These are phyloP conservation scores for Noctilio leporinus DNA, from an alignment of 2,113 vertebrate species.

Conservation along the genomic window DNA sequence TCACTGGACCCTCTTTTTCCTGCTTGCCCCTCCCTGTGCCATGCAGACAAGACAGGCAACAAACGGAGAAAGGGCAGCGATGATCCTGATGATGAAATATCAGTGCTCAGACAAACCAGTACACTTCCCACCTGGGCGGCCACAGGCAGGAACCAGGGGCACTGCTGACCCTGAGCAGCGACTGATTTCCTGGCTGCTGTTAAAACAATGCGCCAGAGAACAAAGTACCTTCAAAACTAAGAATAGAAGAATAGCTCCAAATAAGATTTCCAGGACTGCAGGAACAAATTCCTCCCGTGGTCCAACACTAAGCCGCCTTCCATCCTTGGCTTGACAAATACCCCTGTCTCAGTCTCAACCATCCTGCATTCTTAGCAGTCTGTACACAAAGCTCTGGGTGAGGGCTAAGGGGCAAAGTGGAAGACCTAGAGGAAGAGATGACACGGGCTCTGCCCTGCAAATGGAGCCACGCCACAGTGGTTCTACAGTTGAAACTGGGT, in stretches of 20 bases:
- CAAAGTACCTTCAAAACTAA: constrained; percentile 56
- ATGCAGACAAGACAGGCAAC: background rate
- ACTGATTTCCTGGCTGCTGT: constrained; percentile 52
- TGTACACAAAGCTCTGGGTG: background rate
- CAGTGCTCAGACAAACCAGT: background rate
- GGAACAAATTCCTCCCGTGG: background rate
- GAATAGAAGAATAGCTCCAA: constrained; percentile 46
- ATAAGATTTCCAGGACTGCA: constrained; percentile 13
- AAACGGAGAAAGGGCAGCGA: background rate
- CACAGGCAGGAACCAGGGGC: constrained; percentile 40
- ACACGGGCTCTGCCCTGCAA: background rate
- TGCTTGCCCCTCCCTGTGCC: background rate
- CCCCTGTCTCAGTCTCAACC: background rate
- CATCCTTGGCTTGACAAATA: background rate
- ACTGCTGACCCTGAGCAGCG: background rate
- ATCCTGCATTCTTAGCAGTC: background rate
- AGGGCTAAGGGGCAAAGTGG: background rate
- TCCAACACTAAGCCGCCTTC: background rate
- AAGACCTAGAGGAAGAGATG: background rate
- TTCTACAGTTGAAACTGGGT: background rate
- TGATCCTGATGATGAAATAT: background rate
- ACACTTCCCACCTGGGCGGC: constrained; percentile 20
- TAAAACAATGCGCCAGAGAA: constrained; percentile 58
- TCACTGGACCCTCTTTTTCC: background rate
- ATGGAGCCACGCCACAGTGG: no score